Base-by-base conservation (phyloP, 2,797 vertebrate species). In the Lemur catta region DNA sequence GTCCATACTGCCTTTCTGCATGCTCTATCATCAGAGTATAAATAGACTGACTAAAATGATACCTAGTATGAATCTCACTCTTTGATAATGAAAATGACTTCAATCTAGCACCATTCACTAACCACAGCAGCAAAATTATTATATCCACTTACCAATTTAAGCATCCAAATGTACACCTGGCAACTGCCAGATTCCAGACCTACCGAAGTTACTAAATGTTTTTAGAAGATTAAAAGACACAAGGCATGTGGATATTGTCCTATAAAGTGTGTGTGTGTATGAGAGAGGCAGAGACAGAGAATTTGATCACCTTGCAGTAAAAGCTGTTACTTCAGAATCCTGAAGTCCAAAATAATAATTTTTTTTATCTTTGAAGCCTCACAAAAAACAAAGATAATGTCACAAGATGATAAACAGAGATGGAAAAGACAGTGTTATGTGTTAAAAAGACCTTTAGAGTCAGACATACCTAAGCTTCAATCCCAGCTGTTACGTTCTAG, bases 151-250 rank as follows among this genome's bases (percentile, higher is more conserved):
- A 93, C 14, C 89, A 85, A 92, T 89, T 91, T 92, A 90, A 95
- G 80, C 63, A 92, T 90, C 48, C 61, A 95, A 95, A 93, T 85
- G 30, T 69, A 1, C 50, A 95, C 75, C 88, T 95, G 92, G 50
- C 71, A 95, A 87, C 28, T 92, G 67, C 26, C 69, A 91, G 61
- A 92, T 93, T 79, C 43, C 67, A 89, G 71, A 95, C 41, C 35
- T 43, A 89, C 41, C 22, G 57, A 85, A 38, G 26, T 13, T 57
- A 91, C 75, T 20, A 96, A 94, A 78, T 75, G 67, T 63, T 94
- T 92, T 93, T 91, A 69, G 52, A 97, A 94, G 84, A 97, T 93
- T 96, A 84, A 93, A 95, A 95, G 26, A 71, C 41, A 94, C 18
- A 84, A 38, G 89, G 67, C 61, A 94, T 67, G 75, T 35, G 50